A percentile compares a stretch with the other conserved stretches of the same genome.
Conservation (phyloP, 2,797 vertebrate species). For the Ficedula albicollis region DNA sequence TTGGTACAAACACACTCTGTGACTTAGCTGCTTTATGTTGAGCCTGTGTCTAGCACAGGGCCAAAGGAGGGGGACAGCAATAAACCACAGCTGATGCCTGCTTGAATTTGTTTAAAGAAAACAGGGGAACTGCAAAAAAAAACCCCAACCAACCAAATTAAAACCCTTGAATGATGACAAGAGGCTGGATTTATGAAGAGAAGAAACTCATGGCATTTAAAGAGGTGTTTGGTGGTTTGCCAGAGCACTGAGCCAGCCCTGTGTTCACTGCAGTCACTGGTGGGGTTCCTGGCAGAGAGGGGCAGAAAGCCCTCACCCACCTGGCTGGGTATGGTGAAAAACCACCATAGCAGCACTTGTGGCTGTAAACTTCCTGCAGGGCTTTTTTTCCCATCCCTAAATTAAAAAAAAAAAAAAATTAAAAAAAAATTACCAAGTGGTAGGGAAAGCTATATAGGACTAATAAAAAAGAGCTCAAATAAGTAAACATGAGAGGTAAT, state of each 20-base stretch:
- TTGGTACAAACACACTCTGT: not conserved
- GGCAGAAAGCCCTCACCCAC: not conserved
- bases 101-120: not conserved
- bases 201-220: not conserved
- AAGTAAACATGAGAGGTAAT: not conserved
- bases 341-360: not conserved
- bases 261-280: rapidly evolving
- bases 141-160: not conserved
- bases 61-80: not conserved
- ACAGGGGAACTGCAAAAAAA: not conserved
- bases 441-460: not conserved
- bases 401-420: not conserved
- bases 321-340: not conserved
- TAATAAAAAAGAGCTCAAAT: not conserved
- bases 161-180: not conserved
- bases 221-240: not conserved
- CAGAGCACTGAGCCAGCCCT: not conserved
- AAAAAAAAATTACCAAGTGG: not conserved
- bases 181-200: not conserved
- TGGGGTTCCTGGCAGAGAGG: not conserved
- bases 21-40: not conserved
- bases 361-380: not conserved
- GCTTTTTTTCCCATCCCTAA: rapidly evolving
- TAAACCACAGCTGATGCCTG: not conserved
- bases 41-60: not conserved